phyloP scores from a whole-genome alignment of 2,113 vertebrate genomes.

The Pholis gunnellus region DNA sequence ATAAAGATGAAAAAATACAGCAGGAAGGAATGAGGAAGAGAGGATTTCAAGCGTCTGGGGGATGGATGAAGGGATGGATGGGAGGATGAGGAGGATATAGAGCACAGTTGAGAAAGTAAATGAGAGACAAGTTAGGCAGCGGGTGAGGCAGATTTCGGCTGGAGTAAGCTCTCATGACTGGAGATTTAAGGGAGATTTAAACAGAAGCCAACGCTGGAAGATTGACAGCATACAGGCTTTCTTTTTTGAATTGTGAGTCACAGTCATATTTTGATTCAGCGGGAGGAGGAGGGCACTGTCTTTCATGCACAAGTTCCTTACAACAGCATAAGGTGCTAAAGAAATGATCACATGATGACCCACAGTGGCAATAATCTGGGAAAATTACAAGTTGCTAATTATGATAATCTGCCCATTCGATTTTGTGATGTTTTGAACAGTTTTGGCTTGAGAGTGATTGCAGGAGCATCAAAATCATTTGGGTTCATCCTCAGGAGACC shows the following conservation, averaged over 20 bases:
- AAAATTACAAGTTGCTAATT: background rate
- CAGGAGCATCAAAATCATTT: background rate
- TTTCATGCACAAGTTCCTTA: background rate
- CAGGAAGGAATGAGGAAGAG: conserved; percentile 32
- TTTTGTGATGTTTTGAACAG: background rate
- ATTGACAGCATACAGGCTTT: background rate
- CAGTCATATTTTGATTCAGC: background rate
- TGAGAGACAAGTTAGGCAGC: conserved; percentile 27
- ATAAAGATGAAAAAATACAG: conserved; percentile 50
- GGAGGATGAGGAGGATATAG: conserved; percentile 34
- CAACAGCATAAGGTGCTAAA: background rate
- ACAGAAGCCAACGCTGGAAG: background rate
- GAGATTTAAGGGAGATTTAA: conserved; percentile 34
- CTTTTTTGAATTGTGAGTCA: background rate
- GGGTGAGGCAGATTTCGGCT: conserved; percentile 22
- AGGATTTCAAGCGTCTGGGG: conserved; percentile 48
- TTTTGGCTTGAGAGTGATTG: background rate
- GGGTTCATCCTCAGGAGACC: background rate
- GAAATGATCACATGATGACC: background rate
- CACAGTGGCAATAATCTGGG: background rate
- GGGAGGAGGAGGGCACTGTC: background rate
- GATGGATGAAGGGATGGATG: conserved; percentile 44
- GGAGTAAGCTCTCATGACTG: conserved; percentile 24
- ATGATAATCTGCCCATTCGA: background rate
- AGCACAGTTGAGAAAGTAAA: conserved; percentile 33